A percentile compares a stretch with the other conserved stretches of the same genome.
Conservation (phyloP, 64 coral and sea anemone genomes). For the Montipora sp. region DNA sequence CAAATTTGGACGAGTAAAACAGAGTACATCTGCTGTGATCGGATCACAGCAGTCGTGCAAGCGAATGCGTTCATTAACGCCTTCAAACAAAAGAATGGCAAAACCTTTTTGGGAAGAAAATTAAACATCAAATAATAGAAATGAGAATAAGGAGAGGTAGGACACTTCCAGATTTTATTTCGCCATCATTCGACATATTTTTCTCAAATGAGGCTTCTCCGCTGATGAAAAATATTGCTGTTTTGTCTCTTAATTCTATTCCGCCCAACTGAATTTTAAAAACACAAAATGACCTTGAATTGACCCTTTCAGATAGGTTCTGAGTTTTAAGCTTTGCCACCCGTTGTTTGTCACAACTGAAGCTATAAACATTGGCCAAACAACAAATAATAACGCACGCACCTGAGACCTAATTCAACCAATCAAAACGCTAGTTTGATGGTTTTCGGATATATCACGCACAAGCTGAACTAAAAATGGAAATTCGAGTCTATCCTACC, state of each 20-base stretch:
- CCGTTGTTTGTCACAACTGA: neutral
- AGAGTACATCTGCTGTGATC: neutral
- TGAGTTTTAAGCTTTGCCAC: conserved; percentile 8
- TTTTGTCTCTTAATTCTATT: neutral
- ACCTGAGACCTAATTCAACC: neutral
- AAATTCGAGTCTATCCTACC: conserved; percentile 9
- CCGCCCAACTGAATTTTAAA: neutral
- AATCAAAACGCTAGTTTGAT: neutral
- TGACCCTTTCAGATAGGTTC: neutral
- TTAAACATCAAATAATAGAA: neutral
- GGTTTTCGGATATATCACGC: neutral
- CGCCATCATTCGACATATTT: neutral
- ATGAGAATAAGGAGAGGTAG: neutral
- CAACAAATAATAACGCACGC: neutral
- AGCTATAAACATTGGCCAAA: conserved; percentile 22
- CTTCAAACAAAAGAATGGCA: neutral
- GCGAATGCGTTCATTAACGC: neutral
- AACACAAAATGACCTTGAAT: neutral
- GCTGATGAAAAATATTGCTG: neutral
- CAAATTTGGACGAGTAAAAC: neutral
- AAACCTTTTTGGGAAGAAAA: neutral
- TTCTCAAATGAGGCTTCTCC: neutral
- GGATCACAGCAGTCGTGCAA: neutral
- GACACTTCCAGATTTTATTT: neutral
- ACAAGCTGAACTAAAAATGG: neutral